phyloP scores from a whole-genome alignment of 2,888 invertebrate species.

The Nezara viridula region DNA sequence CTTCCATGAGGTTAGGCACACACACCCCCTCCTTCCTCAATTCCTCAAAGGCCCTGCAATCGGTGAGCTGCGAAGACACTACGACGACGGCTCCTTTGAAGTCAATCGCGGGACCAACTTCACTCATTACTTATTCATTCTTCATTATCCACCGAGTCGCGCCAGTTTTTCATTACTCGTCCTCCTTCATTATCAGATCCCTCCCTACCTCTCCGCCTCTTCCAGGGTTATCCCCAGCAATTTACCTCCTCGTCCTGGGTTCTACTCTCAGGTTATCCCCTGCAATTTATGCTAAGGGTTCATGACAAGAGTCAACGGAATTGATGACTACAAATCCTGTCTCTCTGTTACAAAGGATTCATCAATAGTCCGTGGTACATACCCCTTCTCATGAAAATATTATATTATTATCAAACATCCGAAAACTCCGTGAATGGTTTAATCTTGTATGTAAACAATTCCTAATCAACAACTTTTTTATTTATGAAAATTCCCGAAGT shows the following conservation, averaged over 20 bases:
- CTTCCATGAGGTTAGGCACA: background rate
- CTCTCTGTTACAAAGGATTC: too few species aligned
- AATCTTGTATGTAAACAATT: too few species aligned
- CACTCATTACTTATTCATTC: conserved; percentile 46
- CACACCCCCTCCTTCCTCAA: background rate
- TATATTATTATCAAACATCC: too few species aligned
- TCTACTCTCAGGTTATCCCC: background rate
- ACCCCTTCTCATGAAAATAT: too few species aligned
- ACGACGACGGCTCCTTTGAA: background rate
- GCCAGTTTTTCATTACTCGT: conserved; percentile 8
- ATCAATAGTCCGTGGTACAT: too few species aligned
- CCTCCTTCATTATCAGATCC: conserved; percentile 19
- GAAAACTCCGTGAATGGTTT: too few species aligned
- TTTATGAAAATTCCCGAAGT: too few species aligned
- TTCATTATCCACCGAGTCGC: conserved; percentile 43
- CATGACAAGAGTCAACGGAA: background rate
- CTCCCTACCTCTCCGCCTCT: too few species aligned
- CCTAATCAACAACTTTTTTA: too few species aligned
- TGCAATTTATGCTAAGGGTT: background rate
- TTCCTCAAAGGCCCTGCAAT: background rate
- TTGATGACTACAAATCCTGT: too few species aligned
- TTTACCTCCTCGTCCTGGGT: background rate
- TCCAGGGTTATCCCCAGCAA: background rate
- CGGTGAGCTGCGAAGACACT: background rate
- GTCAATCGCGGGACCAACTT: background rate